These are phyloP conservation scores for Carollia perspicillata DNA, from an alignment of 2,113 vertebrate species.

Conservation along the genomic window DNA sequence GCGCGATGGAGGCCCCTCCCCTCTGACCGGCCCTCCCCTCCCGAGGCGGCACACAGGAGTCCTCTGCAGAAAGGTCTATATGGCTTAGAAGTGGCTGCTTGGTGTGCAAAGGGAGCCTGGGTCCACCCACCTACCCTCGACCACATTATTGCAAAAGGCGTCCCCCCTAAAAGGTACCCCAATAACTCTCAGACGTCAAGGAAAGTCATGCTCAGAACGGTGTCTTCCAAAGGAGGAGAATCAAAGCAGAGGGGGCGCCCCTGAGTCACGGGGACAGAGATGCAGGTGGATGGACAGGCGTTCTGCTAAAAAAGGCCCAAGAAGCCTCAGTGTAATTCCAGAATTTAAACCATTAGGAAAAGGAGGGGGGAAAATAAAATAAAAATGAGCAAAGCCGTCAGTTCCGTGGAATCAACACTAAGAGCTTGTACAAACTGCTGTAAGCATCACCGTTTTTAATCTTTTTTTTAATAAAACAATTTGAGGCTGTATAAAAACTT, in stretches of 20 bases:
- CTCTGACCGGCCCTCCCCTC: not conserved
- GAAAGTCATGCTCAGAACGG: slow-evolving; percentile 71
- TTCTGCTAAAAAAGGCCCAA: slow-evolving; percentile 78
- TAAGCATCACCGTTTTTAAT: slow-evolving; percentile 85
- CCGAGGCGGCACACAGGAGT: slow-evolving; percentile 58
- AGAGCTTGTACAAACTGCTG: slow-evolving; percentile 88
- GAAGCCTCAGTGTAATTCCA: slow-evolving; percentile 72
- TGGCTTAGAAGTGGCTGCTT: slow-evolving; percentile 81
- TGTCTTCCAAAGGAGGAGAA: slow-evolving; percentile 67
- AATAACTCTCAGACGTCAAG: slow-evolving; percentile 60
- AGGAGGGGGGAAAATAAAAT: slow-evolving; percentile 18
- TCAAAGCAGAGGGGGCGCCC: slow-evolving; percentile 65
- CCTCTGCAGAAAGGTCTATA: slow-evolving; percentile 77
- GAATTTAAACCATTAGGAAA: slow-evolving; percentile 76
- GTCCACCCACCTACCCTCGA: slow-evolving; percentile 65
- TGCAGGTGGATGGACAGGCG: slow-evolving; percentile 61
- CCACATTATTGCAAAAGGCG: slow-evolving; percentile 88
- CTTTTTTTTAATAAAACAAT: slow-evolving; percentile 88
- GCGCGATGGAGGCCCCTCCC: slow-evolving; percentile 13
- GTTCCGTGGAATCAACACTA: slow-evolving; percentile 81
- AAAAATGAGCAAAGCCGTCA: slow-evolving; percentile 69
- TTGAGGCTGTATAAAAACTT: slow-evolving; percentile 92
- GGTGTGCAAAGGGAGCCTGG: slow-evolving; percentile 75
- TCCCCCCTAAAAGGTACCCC: slow-evolving; percentile 69
- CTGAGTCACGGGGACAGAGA: slow-evolving; percentile 72